phyloP scores from a whole-genome alignment of 2,888 invertebrate genomes.

The Acleris holmiana region DNA sequence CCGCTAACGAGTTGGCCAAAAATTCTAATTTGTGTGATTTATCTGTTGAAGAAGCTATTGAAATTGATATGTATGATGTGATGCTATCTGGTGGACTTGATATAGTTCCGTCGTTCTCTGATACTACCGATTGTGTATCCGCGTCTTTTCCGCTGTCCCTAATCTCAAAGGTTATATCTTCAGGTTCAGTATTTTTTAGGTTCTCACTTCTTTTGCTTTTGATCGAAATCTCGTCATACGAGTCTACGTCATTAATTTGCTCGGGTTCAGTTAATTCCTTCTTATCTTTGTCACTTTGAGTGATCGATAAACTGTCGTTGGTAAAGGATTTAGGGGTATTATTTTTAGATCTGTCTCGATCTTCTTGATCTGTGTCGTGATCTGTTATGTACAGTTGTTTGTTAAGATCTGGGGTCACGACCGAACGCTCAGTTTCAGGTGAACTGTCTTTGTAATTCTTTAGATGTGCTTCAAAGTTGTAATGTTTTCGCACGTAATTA shows the following conservation, averaged over 20 bases:
- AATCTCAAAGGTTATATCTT: constrained; percentile 39
- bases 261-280: constrained; percentile 49
- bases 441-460: constrained; percentile 77
- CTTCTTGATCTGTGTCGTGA: constrained; percentile 69
- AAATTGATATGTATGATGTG: constrained; percentile 81
- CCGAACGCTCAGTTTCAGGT: constrained; percentile 74
- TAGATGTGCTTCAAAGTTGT: constrained; percentile 78
- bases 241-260: constrained; percentile 50
- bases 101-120: constrained; percentile 79
- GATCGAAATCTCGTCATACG: constrained; percentile 63
- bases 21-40: constrained; percentile 80
- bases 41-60: constrained; percentile 77
- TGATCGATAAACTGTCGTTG: constrained; percentile 69
- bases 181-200: constrained; percentile 45
- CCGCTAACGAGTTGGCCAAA: constrained; percentile 78
- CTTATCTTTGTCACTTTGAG: constrained; percentile 67
- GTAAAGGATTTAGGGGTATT: constrained; percentile 78
- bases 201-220: constrained; percentile 53
- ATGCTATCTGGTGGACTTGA: constrained; percentile 80
- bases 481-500: constrained; percentile 84
- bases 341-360: constrained; percentile 67
- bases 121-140: constrained; percentile 68
- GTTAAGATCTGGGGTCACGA: constrained; percentile 61
- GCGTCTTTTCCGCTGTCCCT: constrained; percentile 52
- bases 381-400: constrained; percentile 75